These are phyloP conservation scores for Tipula unca DNA, from an alignment of 2,888 invertebrate genomes.

Conservation along the genomic window DNA sequence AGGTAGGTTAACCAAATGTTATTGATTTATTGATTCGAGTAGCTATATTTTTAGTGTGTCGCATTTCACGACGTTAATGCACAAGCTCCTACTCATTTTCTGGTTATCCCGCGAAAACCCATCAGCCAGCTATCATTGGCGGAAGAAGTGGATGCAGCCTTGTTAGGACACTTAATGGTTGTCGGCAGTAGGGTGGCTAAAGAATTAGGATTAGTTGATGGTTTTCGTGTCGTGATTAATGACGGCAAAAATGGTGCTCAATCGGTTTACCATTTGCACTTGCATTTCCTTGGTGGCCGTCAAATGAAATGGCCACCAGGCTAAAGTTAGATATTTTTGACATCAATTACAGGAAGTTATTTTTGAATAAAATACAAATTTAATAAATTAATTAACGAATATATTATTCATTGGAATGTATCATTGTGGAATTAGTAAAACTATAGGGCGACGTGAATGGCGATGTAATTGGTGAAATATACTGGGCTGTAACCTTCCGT, in stretches of 20 bases:
- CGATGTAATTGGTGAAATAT: neutral
- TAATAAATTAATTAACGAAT: neutral
- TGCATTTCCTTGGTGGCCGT: slow-evolving; percentile 73
- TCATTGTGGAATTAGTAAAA: neutral
- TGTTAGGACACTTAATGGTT: slow-evolving; percentile 63
- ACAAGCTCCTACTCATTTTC: slow-evolving; percentile 76
- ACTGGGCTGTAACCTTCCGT: neutral
- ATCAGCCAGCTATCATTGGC: slow-evolving; percentile 51
- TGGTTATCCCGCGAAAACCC: slow-evolving; percentile 68
- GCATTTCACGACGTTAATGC: slow-evolving; percentile 74
- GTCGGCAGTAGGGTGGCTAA: slow-evolving; percentile 46
- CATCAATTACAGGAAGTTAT: neutral
- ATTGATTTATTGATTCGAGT: neutral
- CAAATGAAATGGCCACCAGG: slow-evolving; percentile 39
- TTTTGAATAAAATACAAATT: neutral
- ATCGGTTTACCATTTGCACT: slow-evolving; percentile 72
- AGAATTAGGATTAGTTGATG: slow-evolving; percentile 56
- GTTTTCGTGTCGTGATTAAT: slow-evolving; percentile 70
- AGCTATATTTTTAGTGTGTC: slow-evolving; percentile 49
- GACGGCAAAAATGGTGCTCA: slow-evolving; percentile 72
- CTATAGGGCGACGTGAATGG: neutral
- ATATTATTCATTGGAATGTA: neutral
- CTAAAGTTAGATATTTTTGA: neutral
- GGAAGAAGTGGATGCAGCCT: slow-evolving; percentile 45
- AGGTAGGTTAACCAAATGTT: neutral